Evolutionary conservation across 2,888 invertebrate species (phyloP).

Genomic region (Lasiommata megera): DNA sequence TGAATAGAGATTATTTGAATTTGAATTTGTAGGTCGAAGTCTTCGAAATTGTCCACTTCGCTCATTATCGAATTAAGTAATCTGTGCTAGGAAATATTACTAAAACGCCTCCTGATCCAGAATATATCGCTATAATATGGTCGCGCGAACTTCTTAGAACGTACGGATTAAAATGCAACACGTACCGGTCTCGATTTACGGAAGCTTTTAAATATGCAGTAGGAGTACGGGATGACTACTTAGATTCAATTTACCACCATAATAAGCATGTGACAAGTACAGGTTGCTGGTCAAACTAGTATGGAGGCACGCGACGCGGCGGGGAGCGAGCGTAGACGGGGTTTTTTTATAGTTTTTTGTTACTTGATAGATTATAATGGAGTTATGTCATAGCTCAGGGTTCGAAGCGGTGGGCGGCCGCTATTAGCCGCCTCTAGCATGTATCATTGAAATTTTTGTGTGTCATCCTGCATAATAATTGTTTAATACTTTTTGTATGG

Average conservation of each 20-base stretch:
- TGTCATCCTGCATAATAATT: conserved; percentile 69
- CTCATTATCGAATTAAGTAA: background rate
- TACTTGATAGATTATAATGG: conserved; percentile 68
- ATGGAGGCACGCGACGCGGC: conserved; percentile 70
- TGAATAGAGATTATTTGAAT: no score
- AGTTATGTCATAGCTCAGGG: conserved; percentile 61
- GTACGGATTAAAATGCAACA: conserved; percentile 46
- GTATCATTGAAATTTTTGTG: conserved; percentile 68
- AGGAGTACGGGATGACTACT: conserved; percentile 45
- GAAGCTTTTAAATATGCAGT: conserved; percentile 59
- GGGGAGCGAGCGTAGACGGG: conserved; percentile 55
- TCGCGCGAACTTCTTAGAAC: conserved; percentile 36
- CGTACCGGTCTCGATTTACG: conserved; percentile 47
- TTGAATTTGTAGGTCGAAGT: no score
- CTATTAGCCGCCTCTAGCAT: conserved; percentile 59
- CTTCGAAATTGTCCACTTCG: no score
- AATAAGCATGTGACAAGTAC: conserved; percentile 53
- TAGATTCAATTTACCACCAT: conserved; percentile 62
- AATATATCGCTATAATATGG: conserved; percentile 49
- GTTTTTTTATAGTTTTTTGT: conserved; percentile 31
- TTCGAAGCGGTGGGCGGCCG: conserved; percentile 47
- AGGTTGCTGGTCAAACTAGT: conserved; percentile 60
- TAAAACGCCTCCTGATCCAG: conserved; percentile 19
- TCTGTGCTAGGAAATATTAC: conserved; percentile 9
- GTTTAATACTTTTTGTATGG: conserved; percentile 49